These are phyloP conservation scores for Potamarius usumacintae DNA, from an alignment of 2,113 vertebrate species.

Conservation along the genomic window DNA sequence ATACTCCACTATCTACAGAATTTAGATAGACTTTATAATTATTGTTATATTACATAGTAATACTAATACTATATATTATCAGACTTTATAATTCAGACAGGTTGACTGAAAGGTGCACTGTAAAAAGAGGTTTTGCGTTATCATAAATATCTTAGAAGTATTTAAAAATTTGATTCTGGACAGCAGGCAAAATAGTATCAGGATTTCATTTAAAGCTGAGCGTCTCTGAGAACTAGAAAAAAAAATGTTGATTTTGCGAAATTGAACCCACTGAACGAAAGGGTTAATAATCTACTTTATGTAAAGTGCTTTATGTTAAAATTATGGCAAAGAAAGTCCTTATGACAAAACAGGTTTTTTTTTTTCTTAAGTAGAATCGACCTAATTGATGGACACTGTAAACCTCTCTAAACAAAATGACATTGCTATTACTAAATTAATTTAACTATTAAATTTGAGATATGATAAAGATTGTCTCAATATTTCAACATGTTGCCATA, in stretches of 20 bases:
- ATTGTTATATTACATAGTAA: too few relatives aligned
- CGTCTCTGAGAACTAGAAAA: too few relatives aligned
- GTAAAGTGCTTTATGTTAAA: too few relatives aligned
- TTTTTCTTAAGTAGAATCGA: not conserved
- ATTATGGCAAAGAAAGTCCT: not conserved
- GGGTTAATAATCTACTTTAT: not conserved
- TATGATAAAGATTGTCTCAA: not conserved
- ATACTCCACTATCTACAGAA: not conserved
- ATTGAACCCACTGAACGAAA: too few relatives aligned
- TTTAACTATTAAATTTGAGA: not conserved
- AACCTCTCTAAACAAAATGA: not conserved
- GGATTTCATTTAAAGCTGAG: not conserved
- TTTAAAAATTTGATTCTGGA: not conserved
- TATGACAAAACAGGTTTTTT: not conserved
- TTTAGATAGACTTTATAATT: too few relatives aligned
- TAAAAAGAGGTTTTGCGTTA: not conserved
- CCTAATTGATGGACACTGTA: not conserved
- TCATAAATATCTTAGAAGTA: not conserved
- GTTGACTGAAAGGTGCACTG: not conserved
- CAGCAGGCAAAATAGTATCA: not conserved
- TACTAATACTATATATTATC: too few relatives aligned
- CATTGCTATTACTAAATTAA: not conserved
- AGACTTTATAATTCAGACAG: not conserved
- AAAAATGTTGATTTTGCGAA: not conserved
- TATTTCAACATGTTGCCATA: not conserved